Evolutionary conservation across 2,113 vertebrate genomes (phyloP), one percentile per base, ranked within the genome.

Genomic region (Carlito syrichta): DNA sequence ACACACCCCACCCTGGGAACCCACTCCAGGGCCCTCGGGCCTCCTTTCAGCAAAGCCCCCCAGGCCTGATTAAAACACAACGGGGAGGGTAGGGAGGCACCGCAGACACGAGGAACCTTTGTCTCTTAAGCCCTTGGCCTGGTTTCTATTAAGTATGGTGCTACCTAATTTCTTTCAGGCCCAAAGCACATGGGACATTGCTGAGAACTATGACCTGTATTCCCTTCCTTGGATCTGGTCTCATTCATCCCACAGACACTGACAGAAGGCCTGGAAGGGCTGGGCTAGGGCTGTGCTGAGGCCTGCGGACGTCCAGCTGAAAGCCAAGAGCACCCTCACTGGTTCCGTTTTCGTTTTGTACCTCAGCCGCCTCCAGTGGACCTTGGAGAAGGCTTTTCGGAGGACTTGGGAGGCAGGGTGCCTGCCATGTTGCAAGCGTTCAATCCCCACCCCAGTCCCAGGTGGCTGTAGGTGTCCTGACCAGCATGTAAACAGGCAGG

Each of bases 151-250:
- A 91, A 81, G 32, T 23, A 50, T 32, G 82, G 45, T 35, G 95
- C 89, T 89, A 85, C 90, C 96, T 96, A 82, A 95, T 68, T 96
- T 93, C 63, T 94, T 73, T 95, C 74, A 71, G 79, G 90, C 58
- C 62, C 95, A 73, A 58, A 94, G 74, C 52, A 76, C 81, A 45
- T 6, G 60, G 73, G 76, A 54, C 9, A 5, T 9, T 32, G 38
- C 9, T 38, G 68, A 48, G 23, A 89, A 62, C 38, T 71, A 25
- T 68, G 86, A 69, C 73, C 40, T 5, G 30, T 25, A 54, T 32
- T 20, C 43, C 68, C 52, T 48, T 10, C 68, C 12, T 38, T 0
- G 32, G 38, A n/a, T 50, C 35, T 16, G 19, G 50, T 48, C 35
- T 74, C 69, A 45, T 27, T 62, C 79, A 69, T 35, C 8, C 63